Base-by-base conservation (phyloP, 2,888 invertebrate species). In the Eudasyphora cyanicolor region DNA sequence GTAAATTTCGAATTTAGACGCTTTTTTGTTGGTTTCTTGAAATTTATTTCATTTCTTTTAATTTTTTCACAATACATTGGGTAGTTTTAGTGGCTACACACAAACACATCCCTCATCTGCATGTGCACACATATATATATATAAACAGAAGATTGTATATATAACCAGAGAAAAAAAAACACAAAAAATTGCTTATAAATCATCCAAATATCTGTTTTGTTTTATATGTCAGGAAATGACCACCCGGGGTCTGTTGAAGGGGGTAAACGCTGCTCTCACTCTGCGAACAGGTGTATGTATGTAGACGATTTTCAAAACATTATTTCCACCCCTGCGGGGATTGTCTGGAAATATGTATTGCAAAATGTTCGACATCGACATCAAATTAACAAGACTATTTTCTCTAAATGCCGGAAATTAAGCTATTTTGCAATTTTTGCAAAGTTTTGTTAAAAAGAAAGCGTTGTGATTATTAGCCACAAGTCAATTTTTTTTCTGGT, bases 101-200 rank as follows among this genome's bases (percentile, higher is more conserved):
- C 12, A n/a, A n/a, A n/a, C n/a, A n/a, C n/a, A n/a, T n/a, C n/a
- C n/a, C n/a, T n/a, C n/a, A 64, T 24, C 21, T 54, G 54, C 24
- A 54, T 12, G 3, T 24, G 7, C 54, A 54, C 24, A 38, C 38
- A 38, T 10, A 38, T 38, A n/a, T n/a, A n/a, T n/a, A n/a, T n/a
- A n/a, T n/a, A n/a, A n/a, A n/a, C 35, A 4, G 49, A n/a, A 49
- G 5, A 24, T 24, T 21, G 32, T 38, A 38, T 38, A 38, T 42
- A 42, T 42, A 42, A 2, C 8, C 8, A 8, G n/a, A 24, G 24
- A 17, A 14, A n/a, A 32, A 6, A 32, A 29, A n/a, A 62, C 57
- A 67, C 62, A 69, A 62, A 17, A 78, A 69, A 45, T 45, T n/a
- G n/a, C 86, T 89, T 85, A 87, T 85, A 87, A 89, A 88, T 67